Conservation (phyloP, 2,888 invertebrate species). For the Pammene fasciana region DNA sequence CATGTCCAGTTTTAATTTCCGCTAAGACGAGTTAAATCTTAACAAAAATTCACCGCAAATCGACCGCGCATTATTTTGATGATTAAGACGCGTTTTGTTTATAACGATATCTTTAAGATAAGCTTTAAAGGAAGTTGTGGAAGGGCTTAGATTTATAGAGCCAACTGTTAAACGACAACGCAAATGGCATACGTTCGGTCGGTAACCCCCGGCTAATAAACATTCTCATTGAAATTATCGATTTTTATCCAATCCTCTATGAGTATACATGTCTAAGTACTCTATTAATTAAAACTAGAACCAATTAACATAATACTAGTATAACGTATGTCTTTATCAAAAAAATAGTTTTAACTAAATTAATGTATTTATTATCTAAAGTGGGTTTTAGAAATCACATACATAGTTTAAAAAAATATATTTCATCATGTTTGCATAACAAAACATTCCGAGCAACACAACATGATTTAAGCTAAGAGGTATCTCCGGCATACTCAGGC, state of each 20-base stretch:
- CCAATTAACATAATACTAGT: no score
- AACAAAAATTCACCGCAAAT: conserved; percentile 40
- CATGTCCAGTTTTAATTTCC: conserved; percentile 72
- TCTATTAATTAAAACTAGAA: no score
- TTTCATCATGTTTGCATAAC: conserved; percentile 11
- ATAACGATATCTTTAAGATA: background rate
- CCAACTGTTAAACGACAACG: background rate
- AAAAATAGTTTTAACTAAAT: no score
- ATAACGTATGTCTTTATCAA: no score
- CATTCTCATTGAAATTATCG: background rate
- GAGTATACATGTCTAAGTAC: no score
- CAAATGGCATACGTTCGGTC: background rate
- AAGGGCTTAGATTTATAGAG: conserved; percentile 21
- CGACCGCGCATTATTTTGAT: conserved; percentile 39
- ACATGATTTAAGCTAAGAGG: conserved; percentile 32
- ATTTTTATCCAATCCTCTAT: background rate
- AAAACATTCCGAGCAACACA: conserved; percentile 11
- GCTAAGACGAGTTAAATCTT: conserved; percentile 59
- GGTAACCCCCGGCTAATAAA: background rate
- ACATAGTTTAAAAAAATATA: no score
- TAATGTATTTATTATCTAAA: no score
- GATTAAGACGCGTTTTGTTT: conserved; percentile 1
- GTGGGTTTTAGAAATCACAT: no score
- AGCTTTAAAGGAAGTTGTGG: conserved; percentile 7
- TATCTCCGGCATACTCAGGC: conserved; percentile 22